A percentile compares a stretch with the other conserved stretches of the same genome.
Evolutionary conservation across 2,888 invertebrate genomes (phyloP).

Genomic region (Melinaea marsaeus): DNA sequence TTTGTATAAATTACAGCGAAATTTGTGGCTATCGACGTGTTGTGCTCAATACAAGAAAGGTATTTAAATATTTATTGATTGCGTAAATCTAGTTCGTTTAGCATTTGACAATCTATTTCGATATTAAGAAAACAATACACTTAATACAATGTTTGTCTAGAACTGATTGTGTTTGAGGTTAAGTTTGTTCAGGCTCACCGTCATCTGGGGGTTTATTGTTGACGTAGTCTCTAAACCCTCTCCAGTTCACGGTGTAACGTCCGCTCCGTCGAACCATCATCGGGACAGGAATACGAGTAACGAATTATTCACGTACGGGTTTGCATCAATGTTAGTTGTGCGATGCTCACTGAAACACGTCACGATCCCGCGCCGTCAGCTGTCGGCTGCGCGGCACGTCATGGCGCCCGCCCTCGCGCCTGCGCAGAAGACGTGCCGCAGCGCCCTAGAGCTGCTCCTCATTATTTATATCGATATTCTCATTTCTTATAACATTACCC

Average conservation of each 20-base stretch:
- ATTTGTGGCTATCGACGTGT: not conserved
- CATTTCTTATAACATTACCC: slow-evolving; percentile 6
- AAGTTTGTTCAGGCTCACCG: slow-evolving; percentile 51
- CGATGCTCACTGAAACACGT: slow-evolving; percentile 59
- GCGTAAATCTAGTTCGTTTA: slow-evolving; percentile 7
- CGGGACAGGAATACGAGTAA: slow-evolving; percentile 36
- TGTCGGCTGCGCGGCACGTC: slow-evolving; percentile 57
- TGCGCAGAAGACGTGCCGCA: slow-evolving; percentile 57
- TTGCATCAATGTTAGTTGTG: slow-evolving; percentile 43
- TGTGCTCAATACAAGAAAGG: not conserved
- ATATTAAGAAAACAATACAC: not conserved
- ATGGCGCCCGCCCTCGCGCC: slow-evolving; percentile 61
- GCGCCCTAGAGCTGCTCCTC: slow-evolving; percentile 27
- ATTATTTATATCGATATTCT: slow-evolving; percentile 32
- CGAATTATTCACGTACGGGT: slow-evolving; percentile 35
- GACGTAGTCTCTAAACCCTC: slow-evolving; percentile 71
- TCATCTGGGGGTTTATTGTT: slow-evolving; percentile 72
- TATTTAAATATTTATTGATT: not conserved
- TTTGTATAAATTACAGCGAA: too few relatives aligned
- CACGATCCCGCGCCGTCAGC: slow-evolving; percentile 65
- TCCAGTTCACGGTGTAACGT: slow-evolving; percentile 74
- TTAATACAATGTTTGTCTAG: slow-evolving; percentile 14
- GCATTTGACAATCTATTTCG: slow-evolving; percentile 9
- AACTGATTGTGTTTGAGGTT: slow-evolving; percentile 32
- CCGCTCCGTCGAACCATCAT: slow-evolving; percentile 76